Conservation (phyloP, 2,888 invertebrate species). For the Ophioninae sp. region DNA sequence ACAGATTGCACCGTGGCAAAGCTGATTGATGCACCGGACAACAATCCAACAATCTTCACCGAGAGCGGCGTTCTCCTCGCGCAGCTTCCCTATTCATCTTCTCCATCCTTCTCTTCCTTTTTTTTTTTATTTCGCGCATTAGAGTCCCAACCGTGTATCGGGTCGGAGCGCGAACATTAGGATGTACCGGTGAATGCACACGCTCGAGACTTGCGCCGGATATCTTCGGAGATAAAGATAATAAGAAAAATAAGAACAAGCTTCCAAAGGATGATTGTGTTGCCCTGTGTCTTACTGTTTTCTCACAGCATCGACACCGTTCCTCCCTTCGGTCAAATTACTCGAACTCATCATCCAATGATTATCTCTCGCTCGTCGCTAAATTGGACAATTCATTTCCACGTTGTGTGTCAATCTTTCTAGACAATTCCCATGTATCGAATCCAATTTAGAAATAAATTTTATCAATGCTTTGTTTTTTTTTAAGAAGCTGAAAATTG, state of each 20-base stretch:
- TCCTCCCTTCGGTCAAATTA: constrained; percentile 5
- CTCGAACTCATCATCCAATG: background rate
- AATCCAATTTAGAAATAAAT: background rate
- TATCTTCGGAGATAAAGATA: constrained; percentile 33
- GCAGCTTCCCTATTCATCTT: constrained; percentile 76
- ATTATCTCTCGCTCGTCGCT: background rate
- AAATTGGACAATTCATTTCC: background rate
- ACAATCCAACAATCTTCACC: constrained; percentile 63
- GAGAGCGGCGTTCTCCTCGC: constrained; percentile 26
- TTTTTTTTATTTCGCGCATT: constrained; percentile 67
- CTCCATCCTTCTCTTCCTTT: constrained; percentile 63
- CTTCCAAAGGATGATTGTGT: constrained; percentile 15
- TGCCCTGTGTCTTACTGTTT: constrained; percentile 14
- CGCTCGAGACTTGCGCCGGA: constrained; percentile 48
- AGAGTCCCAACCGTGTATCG: constrained; percentile 61
- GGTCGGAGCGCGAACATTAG: constrained; percentile 49
- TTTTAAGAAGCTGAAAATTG: no score
- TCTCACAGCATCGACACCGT: constrained; percentile 19
- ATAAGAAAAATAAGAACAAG: background rate
- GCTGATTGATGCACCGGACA: constrained; percentile 77
- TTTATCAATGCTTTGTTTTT: background rate
- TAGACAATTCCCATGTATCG: background rate
- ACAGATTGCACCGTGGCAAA: constrained; percentile 75
- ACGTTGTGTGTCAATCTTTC: background rate
- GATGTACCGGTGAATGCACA: constrained; percentile 47